These are phyloP conservation scores for Suillia variegata DNA, from an alignment of 2,888 invertebrate genomes.

Conservation along the genomic window DNA sequence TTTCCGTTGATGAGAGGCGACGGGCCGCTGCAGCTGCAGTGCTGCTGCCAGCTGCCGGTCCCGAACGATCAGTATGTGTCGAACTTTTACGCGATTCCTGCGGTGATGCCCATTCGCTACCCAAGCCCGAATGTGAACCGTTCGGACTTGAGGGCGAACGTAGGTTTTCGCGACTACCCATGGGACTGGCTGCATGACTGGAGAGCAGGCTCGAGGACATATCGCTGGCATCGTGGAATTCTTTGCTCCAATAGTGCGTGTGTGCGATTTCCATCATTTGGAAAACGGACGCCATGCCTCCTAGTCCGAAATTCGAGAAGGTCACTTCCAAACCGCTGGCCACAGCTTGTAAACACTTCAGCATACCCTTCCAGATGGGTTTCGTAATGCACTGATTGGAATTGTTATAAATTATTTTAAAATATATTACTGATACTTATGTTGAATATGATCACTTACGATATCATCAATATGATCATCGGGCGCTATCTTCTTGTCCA, in stretches of 20 bases:
- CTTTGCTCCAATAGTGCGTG: conserved; percentile 96
- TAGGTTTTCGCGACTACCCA: conserved; percentile 72
- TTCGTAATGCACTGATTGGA: conserved; percentile 83
- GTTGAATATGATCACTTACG: too few species aligned
- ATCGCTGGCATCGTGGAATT: conserved; percentile 69
- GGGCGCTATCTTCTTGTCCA: conserved; percentile 90
- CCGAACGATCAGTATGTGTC: conserved; percentile 49
- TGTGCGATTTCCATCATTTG: conserved; percentile 98
- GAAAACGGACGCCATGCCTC: conserved; percentile 97
- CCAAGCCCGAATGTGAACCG: conserved; percentile 61
- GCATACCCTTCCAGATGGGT: conserved; percentile 94
- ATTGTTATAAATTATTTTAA: too few species aligned
- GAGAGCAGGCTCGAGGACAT: conserved; percentile 59
- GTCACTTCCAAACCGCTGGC: conserved; percentile 90
- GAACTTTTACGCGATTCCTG: conserved; percentile 65
- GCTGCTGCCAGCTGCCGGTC: conserved; percentile 23
- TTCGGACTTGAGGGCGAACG: conserved; percentile 67
- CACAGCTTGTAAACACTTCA: conserved; percentile 88
- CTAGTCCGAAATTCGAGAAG: conserved; percentile 89
- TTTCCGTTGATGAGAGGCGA: conserved; percentile 71
- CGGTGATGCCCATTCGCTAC: conserved; percentile 67
- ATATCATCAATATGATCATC: conserved; percentile 98
- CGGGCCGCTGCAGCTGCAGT: conserved; percentile 50
- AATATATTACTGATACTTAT: too few species aligned
- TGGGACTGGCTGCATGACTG: conserved; percentile 63